These are phyloP conservation scores for Heliopora coerulea DNA, from an alignment of 92 coral and sea anemone species.

Conservation along the genomic window DNA sequence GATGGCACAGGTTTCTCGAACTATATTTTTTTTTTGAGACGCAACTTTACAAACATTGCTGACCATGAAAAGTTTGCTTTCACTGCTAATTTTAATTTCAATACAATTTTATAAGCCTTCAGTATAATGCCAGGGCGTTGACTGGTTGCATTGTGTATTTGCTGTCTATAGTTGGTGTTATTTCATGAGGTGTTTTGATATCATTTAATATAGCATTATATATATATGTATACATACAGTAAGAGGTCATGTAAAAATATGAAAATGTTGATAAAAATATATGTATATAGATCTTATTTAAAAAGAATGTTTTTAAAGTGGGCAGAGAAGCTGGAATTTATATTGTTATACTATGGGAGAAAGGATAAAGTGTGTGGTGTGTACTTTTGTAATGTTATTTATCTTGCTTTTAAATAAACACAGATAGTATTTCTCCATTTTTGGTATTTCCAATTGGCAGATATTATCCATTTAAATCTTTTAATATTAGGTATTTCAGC, in stretches of 20 bases:
- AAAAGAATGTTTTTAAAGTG: not conserved
- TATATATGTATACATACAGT: not conserved
- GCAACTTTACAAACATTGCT: too few species aligned
- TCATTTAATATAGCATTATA: not conserved
- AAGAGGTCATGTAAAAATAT: slow-evolving; percentile 24
- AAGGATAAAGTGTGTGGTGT: not conserved
- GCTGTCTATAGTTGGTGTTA: not conserved
- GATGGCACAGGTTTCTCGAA: too few species aligned
- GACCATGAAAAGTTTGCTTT: too few species aligned
- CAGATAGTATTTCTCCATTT: not conserved
- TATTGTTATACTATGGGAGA: not conserved
- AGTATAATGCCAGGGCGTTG: too few species aligned
- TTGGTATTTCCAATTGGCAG: not conserved
- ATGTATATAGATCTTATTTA: slow-evolving; percentile 28
- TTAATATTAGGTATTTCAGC: too few species aligned
- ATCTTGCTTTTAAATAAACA: slow-evolving; percentile 14
- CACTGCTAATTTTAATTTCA: too few species aligned
- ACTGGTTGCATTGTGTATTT: not conserved
- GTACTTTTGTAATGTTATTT: slow-evolving; percentile 13
- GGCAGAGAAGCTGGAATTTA: not conserved
- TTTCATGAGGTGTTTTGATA: not conserved
- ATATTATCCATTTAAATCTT: too few species aligned
- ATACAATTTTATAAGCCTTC: too few species aligned
- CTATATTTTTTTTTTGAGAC: too few species aligned
- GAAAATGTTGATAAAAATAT: slow-evolving; percentile 35